Base-by-base conservation (phyloP, 2,113 vertebrate genomes). In the Sebastes fasciatus region DNA sequence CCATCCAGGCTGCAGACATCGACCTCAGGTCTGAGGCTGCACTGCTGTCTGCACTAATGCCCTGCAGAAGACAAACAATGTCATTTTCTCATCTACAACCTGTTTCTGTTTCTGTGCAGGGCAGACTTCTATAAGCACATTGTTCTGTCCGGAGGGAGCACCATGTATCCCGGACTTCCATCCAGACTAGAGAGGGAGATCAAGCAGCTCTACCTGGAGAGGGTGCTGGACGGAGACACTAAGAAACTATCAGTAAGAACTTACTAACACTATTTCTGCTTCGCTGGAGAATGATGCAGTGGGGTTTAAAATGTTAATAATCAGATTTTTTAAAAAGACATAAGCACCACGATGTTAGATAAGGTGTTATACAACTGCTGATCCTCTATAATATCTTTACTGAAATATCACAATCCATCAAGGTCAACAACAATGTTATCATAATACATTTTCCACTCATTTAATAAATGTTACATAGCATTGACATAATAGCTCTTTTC, bases 61-160 rank as follows among this genome's bases (percentile, higher is more conserved):
- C 54, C 42, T 10, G 6, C 4, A 12, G 19, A 67, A 64, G 6
- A 10, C 1, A 19, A 45, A 70, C 16, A 12, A 8, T 10, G 23
- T 43, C 13, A 10, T 51, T 66, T 3, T 40, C 1, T 40, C 21
- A 14, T 57, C 26, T 34, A 1, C 45, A 4, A 0, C 42, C 13
- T 46, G 5, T 49, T 23, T 63, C 49, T 40, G 57, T 5, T 21
- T 9, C 17, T 55, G 21, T 12, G 19, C 85, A 99, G 98, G 92
- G 92, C 97, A 42, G 98, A 99, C 91, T 99, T 99, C 95, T 99
- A 99, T 86, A 99, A 99, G 86, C 98, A 99, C 94, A 99, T 99
- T 10, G 98, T 99, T 78, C 91, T 99, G 77, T 99, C 98, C 4
- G 98, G 98, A 77, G 98, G 98, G 0, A 97, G 96, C 92, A 99